Conservation (phyloP, 2,888 invertebrate genomes). For the Gandaritis pyraliata region DNA sequence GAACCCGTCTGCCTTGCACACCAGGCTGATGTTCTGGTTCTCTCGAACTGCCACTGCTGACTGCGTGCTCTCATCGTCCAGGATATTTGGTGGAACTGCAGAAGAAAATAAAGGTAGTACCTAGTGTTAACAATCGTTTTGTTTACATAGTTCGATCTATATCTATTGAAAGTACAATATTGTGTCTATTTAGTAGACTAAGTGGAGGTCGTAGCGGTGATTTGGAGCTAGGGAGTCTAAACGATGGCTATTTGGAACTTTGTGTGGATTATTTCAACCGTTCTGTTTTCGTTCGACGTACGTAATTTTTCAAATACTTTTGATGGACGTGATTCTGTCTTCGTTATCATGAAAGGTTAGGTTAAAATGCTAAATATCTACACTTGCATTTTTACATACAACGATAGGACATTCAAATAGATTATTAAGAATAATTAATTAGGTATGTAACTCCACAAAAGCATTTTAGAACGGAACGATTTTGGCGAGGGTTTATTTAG, state of each 20-base stretch:
- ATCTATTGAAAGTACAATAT: conserved; percentile 67
- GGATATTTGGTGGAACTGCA: conserved; percentile 96
- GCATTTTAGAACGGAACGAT: too few species aligned
- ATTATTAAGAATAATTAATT: too few species aligned
- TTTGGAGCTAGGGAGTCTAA: conserved; percentile 47
- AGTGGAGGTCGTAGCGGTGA: conserved; percentile 60
- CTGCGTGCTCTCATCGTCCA: conserved; percentile 95
- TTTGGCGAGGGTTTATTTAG: too few species aligned
- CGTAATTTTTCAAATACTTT: neutral
- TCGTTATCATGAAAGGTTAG: too few species aligned
- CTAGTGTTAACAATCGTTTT: too few species aligned
- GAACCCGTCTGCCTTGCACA: conserved; percentile 95
- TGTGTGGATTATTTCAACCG: conserved; percentile 5
- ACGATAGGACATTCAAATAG: too few species aligned
- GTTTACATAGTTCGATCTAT: too few species aligned
- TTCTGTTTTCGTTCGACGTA: neutral
- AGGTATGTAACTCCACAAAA: too few species aligned
- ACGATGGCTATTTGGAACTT: conserved; percentile 20
- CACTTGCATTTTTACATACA: too few species aligned
- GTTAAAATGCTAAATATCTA: too few species aligned
- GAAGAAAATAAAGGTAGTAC: conserved; percentile 42
- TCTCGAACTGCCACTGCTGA: conserved; percentile 96
- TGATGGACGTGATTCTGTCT: too few species aligned
- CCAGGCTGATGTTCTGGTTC: conserved; percentile 96
- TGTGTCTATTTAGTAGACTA: conserved; percentile 62